A percentile compares a stretch with the other conserved stretches of the same genome.
Evolutionary conservation across 2,797 vertebrate species (phyloP).

Genomic region (Malurus leucopterus): DNA sequence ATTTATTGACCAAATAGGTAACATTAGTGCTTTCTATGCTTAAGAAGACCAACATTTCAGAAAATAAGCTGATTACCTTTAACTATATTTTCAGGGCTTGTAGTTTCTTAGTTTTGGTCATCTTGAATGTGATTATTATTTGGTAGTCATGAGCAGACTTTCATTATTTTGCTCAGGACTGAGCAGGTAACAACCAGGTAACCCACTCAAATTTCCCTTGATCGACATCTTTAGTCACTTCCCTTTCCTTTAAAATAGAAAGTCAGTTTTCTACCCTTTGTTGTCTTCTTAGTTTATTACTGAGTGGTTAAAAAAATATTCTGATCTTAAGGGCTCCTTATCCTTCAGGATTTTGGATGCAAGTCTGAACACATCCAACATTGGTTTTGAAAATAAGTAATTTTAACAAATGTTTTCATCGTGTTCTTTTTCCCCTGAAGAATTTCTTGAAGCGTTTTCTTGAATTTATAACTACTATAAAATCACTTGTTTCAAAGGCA

Average conservation of each 20-base stretch:
- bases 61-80: background rate
- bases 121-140: background rate
- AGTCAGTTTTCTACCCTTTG: background rate
- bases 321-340: background rate
- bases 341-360: background rate
- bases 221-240: background rate
- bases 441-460: background rate
- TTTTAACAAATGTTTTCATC: background rate
- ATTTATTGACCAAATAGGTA: background rate
- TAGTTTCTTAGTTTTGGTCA: background rate
- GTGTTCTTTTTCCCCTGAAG: background rate
- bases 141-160: background rate
- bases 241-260: background rate
- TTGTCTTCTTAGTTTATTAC: background rate
- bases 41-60: accelerated
- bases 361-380: background rate
- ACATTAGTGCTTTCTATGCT: background rate
- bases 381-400: background rate
- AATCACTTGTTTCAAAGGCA: background rate
- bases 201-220: background rate
- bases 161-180: background rate
- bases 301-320: background rate
- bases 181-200: background rate
- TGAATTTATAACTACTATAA: background rate
- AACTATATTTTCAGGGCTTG: background rate